Conservation (phyloP, 2,113 vertebrate genomes). For the Apus apus region DNA sequence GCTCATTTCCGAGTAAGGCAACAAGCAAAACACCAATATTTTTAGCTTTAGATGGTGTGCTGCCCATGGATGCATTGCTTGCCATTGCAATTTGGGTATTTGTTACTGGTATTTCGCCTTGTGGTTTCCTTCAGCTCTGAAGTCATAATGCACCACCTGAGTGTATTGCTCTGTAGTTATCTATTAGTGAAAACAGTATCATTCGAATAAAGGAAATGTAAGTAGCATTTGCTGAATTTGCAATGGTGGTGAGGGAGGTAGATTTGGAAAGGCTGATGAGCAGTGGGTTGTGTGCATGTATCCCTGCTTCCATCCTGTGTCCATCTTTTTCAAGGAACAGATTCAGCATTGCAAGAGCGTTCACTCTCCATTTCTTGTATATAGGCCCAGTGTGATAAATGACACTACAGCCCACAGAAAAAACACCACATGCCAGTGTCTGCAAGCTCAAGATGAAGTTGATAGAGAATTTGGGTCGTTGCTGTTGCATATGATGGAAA, state of each 20-base stretch:
- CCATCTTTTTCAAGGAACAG: neutral
- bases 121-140: neutral
- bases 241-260: neutral
- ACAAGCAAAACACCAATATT: neutral
- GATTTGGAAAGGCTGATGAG: neutral
- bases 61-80: neutral
- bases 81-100: neutral
- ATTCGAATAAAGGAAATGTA: neutral
- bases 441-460: neutral
- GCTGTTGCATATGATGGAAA: neutral
- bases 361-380: neutral
- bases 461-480: neutral
- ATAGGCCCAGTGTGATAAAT: neutral
- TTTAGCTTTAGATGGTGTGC: neutral
- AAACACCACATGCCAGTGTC: neutral
- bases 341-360: neutral
- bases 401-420: neutral
- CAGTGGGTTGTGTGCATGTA: neutral
- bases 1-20: conserved; percentile 15
- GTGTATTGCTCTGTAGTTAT: neutral
- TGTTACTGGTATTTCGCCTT: neutral
- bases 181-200: neutral
- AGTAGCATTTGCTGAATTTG: neutral
- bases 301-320: neutral
- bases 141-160: neutral